Evolutionary conservation across 2,113 vertebrate species (phyloP).

Genomic region (Hyla sarda): DNA sequence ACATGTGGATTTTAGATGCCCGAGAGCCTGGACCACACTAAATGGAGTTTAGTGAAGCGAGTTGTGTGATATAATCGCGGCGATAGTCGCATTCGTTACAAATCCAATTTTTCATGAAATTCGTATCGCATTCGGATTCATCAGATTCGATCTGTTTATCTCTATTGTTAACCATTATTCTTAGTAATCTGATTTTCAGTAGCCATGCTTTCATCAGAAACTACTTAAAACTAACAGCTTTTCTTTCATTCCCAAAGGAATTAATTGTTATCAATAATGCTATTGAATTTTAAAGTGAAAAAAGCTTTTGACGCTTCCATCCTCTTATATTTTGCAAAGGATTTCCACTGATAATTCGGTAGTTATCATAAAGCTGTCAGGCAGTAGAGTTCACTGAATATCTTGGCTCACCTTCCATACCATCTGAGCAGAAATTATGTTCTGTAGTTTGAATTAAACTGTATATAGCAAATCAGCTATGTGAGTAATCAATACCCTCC

Average conservation of each 20-base stretch:
- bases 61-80: no score
- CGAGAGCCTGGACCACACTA: no score
- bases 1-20: no score
- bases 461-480: constrained; percentile 57
- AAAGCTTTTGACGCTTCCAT: constrained; percentile 53
- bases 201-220: background rate
- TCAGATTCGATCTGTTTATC: no score
- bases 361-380: constrained; percentile 59
- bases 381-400: constrained; percentile 44
- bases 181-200: background rate
- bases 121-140: no score
- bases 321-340: constrained; percentile 45
- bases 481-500: constrained; percentile 54
- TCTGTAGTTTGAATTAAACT: constrained; percentile 53
- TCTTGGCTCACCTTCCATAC: constrained; percentile 46
- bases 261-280: constrained; percentile 44
- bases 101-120: no score
- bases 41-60: no score
- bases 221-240: constrained; percentile 5
- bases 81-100: no score
- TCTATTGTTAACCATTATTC: background rate
- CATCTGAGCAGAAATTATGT: constrained; percentile 54
- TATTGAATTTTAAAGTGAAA: constrained; percentile 43
- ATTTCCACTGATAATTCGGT: constrained; percentile 56
- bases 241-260: constrained; percentile 6